Evolutionary conservation across 1,140 invertebrate species (phyloP), one percentile per base, ranked within the genome.

Genomic region (Archivesica marissinica): DNA sequence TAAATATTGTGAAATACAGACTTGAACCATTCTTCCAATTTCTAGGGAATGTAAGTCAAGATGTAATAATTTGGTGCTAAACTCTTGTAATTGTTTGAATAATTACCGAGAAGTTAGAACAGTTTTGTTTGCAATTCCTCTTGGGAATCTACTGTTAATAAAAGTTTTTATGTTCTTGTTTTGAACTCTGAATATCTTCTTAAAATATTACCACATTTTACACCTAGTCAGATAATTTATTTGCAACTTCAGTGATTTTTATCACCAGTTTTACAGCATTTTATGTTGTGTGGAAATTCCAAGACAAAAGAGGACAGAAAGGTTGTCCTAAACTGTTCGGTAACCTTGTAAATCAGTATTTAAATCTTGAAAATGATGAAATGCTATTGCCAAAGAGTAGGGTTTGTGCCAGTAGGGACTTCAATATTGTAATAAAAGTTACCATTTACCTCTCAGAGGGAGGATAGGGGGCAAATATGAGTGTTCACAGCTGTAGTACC

Each of bases 91-190:
- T 64, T 64, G 59, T 64, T 64, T 33, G 23, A 64, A 64, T 64
- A 17, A 64, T 35, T 35, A 15, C 59, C n/a, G 11, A 3, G 13
- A 35, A 64, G 59, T 35, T 64, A 25, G 30, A 17, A 11, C 59
- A 35, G 28, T 64, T 64, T 28, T 7, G 30, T 33, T 64, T 7
- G 13, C 59, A 64, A 25, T 35, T 20, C 30, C 13, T 72, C 1
- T 72, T 44, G 25, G 47, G 68, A 47, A 47, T 41, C 68, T 47
- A 47, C 68, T 72, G 38, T 72, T 72, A 72, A 72, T 72, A 72
- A 72, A 72, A 15, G 35, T 72, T 72, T 72, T 72, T 44, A 72
- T 72, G 68, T 44, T 72, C 68, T 72, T 47, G 68, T 72, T 72
- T 4, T 72, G 68, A 72, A 72, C 39, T 72, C 47, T 41, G 68